These are phyloP conservation scores for Mesopsocus fuscifrons DNA, from an alignment of 2,888 invertebrate genomes.

Conservation along the genomic window DNA sequence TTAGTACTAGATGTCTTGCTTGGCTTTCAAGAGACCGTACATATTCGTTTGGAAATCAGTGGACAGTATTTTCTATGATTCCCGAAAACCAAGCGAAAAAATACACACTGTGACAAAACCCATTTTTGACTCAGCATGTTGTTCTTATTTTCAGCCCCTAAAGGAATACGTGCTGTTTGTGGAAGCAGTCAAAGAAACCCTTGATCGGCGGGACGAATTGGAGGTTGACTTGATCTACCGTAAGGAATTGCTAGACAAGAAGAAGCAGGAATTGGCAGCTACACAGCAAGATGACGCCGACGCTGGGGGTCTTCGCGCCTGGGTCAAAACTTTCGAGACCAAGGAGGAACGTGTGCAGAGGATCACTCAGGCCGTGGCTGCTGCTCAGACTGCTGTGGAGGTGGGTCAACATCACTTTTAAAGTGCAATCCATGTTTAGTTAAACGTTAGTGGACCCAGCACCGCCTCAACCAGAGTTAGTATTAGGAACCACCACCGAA, in stretches of 20 bases:
- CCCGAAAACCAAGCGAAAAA: no score
- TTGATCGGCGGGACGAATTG: constrained; percentile 39
- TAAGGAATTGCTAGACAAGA: constrained; percentile 39
- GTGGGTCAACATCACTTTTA: no score
- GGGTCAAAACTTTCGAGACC: constrained; percentile 30
- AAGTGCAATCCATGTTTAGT: no score
- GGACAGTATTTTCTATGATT: no score
- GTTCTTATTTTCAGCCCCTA: constrained; percentile 23
- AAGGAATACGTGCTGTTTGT: constrained; percentile 43
- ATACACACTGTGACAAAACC: no score
- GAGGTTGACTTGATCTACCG: constrained; percentile 43
- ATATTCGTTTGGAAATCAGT: no score
- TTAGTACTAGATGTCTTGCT: no score
- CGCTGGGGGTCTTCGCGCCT: neutral
- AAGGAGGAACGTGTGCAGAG: constrained; percentile 34
- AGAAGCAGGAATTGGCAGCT: constrained; percentile 39
- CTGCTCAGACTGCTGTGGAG: constrained; percentile 20
- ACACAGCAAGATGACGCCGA: constrained; percentile 21
- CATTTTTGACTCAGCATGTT: no score
- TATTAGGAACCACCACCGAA: no score
- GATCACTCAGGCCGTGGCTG: constrained; percentile 20
- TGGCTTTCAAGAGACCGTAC: no score
- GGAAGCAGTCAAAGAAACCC: constrained; percentile 44
- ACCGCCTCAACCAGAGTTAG: no score
- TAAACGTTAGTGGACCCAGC: no score